A percentile compares a stretch with the other conserved stretches of the same genome.
Conservation (phyloP, 2,113 vertebrate species). For the Urocynchramus pylzowi region DNA sequence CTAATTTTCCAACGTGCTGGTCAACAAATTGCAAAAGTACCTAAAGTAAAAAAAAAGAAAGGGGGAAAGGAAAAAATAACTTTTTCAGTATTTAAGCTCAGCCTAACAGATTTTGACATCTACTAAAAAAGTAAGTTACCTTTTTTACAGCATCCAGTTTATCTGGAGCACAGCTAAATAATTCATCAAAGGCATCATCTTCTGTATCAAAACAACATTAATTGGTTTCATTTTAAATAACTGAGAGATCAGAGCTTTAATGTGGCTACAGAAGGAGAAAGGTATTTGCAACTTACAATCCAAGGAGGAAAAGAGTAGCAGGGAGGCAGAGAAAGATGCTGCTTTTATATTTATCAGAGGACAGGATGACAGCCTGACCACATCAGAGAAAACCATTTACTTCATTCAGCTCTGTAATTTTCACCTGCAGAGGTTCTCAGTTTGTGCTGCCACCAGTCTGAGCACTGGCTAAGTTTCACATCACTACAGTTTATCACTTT, state of each 20-base stretch:
- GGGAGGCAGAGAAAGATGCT: neutral
- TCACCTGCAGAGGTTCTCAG: neutral
- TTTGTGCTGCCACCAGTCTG: neutral
- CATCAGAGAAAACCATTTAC: neutral
- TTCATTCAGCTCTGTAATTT: neutral
- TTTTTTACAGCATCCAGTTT: constrained; percentile 84
- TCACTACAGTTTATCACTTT: neutral
- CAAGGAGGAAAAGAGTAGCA: neutral
- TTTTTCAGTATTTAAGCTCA: neutral
- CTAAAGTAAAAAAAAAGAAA: constrained; percentile 62
- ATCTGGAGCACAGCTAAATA: constrained; percentile 81
- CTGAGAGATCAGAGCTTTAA: neutral
- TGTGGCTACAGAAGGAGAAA: neutral
- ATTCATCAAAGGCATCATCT: constrained; percentile 80
- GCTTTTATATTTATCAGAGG: neutral
- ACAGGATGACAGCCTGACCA: neutral
- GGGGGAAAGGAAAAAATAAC: neutral
- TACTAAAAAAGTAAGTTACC: constrained; percentile 70
- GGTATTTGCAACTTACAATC: neutral
- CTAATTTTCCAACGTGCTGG: constrained; percentile 78
- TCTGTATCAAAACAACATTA: constrained; percentile 66
- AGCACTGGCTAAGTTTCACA: neutral
- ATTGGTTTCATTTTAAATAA: neutral
- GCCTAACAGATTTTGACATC: neutral
- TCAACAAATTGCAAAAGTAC: constrained; percentile 87